Percentiles rank a stretch among this genome's conserved stretches.
Conservation (phyloP, 2,797 vertebrate genomes). For the Syncerus caffer region DNA sequence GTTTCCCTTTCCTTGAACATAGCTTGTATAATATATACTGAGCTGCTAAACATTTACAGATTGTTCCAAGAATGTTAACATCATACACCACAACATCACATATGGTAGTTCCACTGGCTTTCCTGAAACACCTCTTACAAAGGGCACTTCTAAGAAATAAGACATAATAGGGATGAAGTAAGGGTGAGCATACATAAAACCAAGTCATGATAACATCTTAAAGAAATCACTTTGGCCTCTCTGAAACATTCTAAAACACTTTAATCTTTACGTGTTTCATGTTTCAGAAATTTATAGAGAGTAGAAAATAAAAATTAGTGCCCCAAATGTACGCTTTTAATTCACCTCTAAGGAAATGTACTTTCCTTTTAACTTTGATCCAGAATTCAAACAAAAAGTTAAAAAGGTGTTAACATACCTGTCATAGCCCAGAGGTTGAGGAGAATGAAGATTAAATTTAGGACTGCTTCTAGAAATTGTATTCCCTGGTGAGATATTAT, state of each 20-base stretch:
- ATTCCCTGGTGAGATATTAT: slow-evolving; percentile 83
- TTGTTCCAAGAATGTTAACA: not conserved
- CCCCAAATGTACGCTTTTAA: not conserved
- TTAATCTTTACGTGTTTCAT: not conserved
- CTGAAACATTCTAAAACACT: not conserved
- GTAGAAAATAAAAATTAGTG: not conserved
- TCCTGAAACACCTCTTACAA: not conserved
- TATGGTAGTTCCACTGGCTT: not conserved
- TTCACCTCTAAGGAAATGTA: not conserved
- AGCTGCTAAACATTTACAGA: not conserved
- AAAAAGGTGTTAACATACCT: slow-evolving; percentile 82
- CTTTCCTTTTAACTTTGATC: not conserved
- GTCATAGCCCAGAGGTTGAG: slow-evolving; percentile 84
- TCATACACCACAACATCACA: not conserved
- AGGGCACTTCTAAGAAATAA: not conserved
- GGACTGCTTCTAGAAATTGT: slow-evolving; percentile 87
- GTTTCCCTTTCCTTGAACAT: not conserved
- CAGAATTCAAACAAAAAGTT: slow-evolving; percentile 18
- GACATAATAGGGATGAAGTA: not conserved
- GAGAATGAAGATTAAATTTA: slow-evolving; percentile 85
- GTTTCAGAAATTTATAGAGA: not conserved
- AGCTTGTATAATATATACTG: not conserved
- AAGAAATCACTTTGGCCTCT: not conserved
- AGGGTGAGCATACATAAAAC: not conserved
- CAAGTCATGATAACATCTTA: not conserved